Evolutionary conservation across 2,113 vertebrate genomes (phyloP), one percentile per base, ranked within the genome.

Genomic region (Gobiocypris rarus): DNA sequence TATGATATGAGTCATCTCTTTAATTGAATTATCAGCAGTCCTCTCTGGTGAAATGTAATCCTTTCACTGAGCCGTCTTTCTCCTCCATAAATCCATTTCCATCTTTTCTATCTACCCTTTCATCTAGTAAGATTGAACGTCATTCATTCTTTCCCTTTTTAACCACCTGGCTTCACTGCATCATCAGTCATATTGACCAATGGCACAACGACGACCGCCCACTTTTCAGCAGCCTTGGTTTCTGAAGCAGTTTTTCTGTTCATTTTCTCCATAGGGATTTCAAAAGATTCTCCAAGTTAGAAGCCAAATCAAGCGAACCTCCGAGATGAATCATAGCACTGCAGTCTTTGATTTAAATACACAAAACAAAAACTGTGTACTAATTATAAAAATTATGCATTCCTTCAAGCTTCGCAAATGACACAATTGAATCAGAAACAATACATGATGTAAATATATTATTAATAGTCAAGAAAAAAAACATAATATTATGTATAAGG

Each of bases 1-100:
- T 80, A 83, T 83, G 87, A 88, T 80, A 88, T 92, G 92, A 93
- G 86, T 93, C 92, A 92, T 84, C 79, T 83, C 81, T 89, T 70
- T 81, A 86, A 91, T 93, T 86, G 82, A 89, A 92, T 93, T 84
- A 92, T 89, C 88, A 86, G 83, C 85, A 87, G 88, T 86, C 76
- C 89, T 89, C 89, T 90, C 74, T 11, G 81, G 59, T 82, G 54
- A 87, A 78, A 48, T 83, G 84, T 88, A 84, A 86, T 85, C 83
- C 80, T 82, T 90, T 87, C 76, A 34, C 50, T 69, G 83, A 52
- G 34, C 59, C 19, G 61, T 81, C 80, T 41, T 54, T 24, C 78
- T 45, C 74, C 87, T 82, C 58, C 41, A 61, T 77, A 9, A 26
- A 67, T 81, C 65, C 74, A 84, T 56, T 79, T 75, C 58, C 28